phyloP scores from a whole-genome alignment of 2,888 invertebrate species.

The Drosophila helvetica region DNA sequence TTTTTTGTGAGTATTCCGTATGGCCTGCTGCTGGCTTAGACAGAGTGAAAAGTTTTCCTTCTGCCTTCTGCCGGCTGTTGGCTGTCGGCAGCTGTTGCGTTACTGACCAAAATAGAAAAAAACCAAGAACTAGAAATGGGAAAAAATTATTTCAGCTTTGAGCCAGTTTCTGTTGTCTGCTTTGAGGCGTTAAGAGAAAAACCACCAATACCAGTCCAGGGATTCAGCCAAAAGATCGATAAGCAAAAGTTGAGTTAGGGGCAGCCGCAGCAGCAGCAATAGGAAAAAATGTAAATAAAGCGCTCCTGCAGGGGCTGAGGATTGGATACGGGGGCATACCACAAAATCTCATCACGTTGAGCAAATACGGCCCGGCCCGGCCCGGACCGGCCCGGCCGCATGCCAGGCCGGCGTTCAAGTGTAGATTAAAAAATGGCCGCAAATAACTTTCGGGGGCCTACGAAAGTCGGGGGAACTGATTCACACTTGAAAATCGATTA shows the following conservation, averaged over 20 bases:
- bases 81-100: slow-evolving; percentile 61
- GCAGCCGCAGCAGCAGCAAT: background rate
- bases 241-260: slow-evolving; percentile 44
- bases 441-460: slow-evolving; percentile 69
- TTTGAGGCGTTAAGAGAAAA: slow-evolving; percentile 42
- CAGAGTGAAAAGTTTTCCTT: slow-evolving; percentile 55
- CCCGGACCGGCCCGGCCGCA: slow-evolving; percentile 20
- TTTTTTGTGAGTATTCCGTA: slow-evolving; percentile 20
- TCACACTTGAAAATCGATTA: slow-evolving; percentile 77
- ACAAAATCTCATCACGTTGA: slow-evolving; percentile 79
- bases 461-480: slow-evolving; percentile 55
- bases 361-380: slow-evolving; percentile 63
- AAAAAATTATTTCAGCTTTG: slow-evolving; percentile 29
- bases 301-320: slow-evolving; percentile 11
- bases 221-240: slow-evolving; percentile 62
- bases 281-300: slow-evolving; percentile 72
- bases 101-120: slow-evolving; percentile 9
- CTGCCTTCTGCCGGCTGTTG: slow-evolving; percentile 49
- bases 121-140: slow-evolving; percentile 11
- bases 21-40: no score
- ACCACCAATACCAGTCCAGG: slow-evolving; percentile 36
- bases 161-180: slow-evolving; percentile 43
- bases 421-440: slow-evolving; percentile 79
- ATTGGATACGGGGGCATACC: slow-evolving; percentile 48
- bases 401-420: slow-evolving; percentile 71